Conservation (phyloP, 2,113 vertebrate species). For the Mobula birostris region DNA sequence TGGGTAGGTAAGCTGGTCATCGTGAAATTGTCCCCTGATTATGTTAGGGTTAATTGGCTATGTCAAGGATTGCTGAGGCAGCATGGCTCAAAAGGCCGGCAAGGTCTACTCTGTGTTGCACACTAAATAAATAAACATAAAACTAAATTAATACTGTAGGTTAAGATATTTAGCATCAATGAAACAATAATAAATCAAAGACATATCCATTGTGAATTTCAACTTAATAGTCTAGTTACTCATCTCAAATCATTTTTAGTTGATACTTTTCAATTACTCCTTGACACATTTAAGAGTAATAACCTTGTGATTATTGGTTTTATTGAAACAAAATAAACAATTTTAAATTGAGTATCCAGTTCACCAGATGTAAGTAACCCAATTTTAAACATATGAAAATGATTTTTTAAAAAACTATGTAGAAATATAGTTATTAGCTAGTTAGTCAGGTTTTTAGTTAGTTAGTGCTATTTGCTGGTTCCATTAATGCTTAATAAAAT, state of each 20-base stretch:
- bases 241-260: background rate
- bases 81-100: no score
- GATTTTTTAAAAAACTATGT: background rate
- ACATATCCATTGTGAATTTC: background rate
- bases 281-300: background rate
- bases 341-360: background rate
- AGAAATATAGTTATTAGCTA: background rate
- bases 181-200: background rate
- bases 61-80: no score
- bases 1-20: no score
- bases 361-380: background rate
- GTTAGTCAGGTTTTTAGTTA: background rate
- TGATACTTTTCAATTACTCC: background rate
- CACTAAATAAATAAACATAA: no score
- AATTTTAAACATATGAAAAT: background rate
- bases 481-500: background rate
- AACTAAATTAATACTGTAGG: background rate
- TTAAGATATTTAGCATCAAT: background rate
- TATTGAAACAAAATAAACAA: background rate
- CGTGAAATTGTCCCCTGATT: no score
- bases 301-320: background rate
- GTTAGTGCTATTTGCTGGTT: background rate
- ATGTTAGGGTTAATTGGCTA: no score
- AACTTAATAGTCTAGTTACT: background rate
- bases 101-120: no score